Evolutionary conservation across 2,888 invertebrate species (phyloP), one percentile per base, ranked within the genome.

Genomic region (Schizaphis graminum): DNA sequence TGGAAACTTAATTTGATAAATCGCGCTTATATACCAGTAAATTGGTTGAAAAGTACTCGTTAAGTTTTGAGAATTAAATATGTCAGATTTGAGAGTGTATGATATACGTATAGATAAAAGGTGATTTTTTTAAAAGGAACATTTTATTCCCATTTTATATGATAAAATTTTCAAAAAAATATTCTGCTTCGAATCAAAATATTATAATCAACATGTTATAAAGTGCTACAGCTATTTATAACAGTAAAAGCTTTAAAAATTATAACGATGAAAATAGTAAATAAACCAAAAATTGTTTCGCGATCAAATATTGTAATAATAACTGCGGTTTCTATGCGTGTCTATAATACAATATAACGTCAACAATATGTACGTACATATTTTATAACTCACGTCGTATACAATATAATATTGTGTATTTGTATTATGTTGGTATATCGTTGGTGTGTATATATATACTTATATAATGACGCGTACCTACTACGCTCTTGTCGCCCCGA

Each of bases 1-100:
- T 21, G 61, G 11, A 49, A 91, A 49, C 35, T 49, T 35, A 49
- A 77, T 91, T 77, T 91, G 77, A 91, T 91, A 77, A 49, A 91
- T 53, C 21, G 13, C 77, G 35, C 35, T 35, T 77, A 77, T 35
- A 35, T 35, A 44, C 47, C 49, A 26, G n/a, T 11, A 35, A 28
- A 67, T 47, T 10, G 90, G 61, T 41, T 8, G 11, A 49, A 91
- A 91, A 91, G 26, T 77, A 35, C 35, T 77, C 35, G 77, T 91
- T 49, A 77, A 47, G n/a, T n/a, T 53, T 16, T 53, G 21, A 57
- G 57, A 0, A 35, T 41, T 35, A 77, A 35, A 77, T 77, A n/a
- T n/a, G 67, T 16, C 21, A 10, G 35, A 67, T 67, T 67, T 67
- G 35, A 67, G 67, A 67, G 35, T 67, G 16, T 35, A 67, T 35